phyloP scores from a whole-genome alignment of 2,113 vertebrate genomes.

The Ploceus nigricollis region DNA sequence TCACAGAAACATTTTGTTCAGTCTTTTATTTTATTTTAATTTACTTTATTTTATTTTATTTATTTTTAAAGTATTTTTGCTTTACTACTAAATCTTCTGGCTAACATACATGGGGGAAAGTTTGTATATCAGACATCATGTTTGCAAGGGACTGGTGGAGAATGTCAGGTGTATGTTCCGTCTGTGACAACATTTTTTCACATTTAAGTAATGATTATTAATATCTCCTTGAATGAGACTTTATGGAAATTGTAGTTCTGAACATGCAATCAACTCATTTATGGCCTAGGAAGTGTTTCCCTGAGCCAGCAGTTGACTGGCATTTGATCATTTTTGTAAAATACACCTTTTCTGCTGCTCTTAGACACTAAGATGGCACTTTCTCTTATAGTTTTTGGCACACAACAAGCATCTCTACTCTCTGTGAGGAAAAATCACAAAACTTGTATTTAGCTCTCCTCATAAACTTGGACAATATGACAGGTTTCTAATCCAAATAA shows the following conservation, averaged over 20 bases:
- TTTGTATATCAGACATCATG: neutral
- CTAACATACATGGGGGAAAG: neutral
- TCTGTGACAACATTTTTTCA: neutral
- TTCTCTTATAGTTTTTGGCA: neutral
- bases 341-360: neutral
- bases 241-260: constrained; percentile 30
- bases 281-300: neutral
- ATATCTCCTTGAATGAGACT: constrained; percentile 25
- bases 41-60: neutral
- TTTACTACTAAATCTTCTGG: neutral
- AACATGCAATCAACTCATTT: constrained; percentile 34
- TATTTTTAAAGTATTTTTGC: neutral
- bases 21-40: neutral
- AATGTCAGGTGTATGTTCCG: neutral
- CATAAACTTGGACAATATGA: neutral
- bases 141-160: neutral
- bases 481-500: constrained; percentile 24
- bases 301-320: neutral
- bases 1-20: neutral
- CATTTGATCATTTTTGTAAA: neutral
- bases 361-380: neutral
- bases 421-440: neutral
- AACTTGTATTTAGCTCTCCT: neutral
- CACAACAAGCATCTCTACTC: neutral
- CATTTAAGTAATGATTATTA: constrained; percentile 26